phyloP scores from a whole-genome alignment of 2,888 invertebrate genomes.

The Oasisia sp. region DNA sequence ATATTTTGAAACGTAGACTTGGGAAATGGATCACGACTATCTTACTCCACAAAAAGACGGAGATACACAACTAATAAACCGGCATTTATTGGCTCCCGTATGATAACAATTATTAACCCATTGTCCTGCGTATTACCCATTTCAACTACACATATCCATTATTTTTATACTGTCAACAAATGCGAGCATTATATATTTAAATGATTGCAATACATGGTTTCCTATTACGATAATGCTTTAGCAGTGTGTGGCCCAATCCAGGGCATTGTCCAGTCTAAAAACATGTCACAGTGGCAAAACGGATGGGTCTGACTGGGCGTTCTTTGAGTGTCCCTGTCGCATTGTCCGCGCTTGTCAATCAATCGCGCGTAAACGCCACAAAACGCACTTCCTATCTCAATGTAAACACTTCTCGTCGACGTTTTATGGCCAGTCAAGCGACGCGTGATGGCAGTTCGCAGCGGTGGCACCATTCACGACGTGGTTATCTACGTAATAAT shows the following conservation, averaged over 20 bases:
- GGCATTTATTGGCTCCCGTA: too few relatives aligned
- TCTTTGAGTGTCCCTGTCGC: neutral
- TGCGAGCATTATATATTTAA: too few relatives aligned
- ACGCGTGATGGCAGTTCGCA: neutral
- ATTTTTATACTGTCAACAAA: too few relatives aligned
- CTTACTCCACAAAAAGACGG: too few relatives aligned
- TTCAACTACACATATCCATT: too few relatives aligned
- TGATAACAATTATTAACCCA: too few relatives aligned
- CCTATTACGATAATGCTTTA: neutral
- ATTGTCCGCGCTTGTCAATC: neutral
- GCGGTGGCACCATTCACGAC: neutral
- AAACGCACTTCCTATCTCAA: neutral
- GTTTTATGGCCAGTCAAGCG: neutral
- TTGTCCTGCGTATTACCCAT: too few relatives aligned
- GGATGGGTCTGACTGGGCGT: neutral
- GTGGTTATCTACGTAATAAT: conserved; percentile 12
- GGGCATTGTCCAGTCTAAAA: neutral
- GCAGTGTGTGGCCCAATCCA: neutral
- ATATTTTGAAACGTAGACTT: too few relatives aligned
- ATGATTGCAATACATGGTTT: neutral
- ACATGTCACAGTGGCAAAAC: neutral
- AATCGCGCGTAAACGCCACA: neutral
- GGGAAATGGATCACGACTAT: too few relatives aligned
- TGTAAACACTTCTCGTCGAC: conserved; percentile 17
- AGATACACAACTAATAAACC: too few relatives aligned